Conservation (phyloP, 2,113 vertebrate genomes). For the Pterocles gutturalis region DNA sequence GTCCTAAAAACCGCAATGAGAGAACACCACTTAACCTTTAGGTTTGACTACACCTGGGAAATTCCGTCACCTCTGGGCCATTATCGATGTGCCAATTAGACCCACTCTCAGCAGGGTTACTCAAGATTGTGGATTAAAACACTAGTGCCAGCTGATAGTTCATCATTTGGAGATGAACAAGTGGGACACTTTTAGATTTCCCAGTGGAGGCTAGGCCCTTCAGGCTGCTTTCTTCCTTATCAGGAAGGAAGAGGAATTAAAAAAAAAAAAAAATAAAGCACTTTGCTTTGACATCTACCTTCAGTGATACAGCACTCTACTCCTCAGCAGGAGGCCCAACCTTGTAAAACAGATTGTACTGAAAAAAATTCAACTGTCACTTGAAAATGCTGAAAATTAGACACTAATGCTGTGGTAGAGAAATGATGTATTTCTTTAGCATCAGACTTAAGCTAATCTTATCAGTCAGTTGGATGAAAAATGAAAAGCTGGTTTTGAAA, state of each 20-base stretch:
- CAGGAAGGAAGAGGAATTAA: background rate
- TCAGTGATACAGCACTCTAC: slow-evolving; percentile 7
- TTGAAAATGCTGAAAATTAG: slow-evolving; percentile 21
- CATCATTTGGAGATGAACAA: slow-evolving; percentile 30
- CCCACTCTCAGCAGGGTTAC: background rate
- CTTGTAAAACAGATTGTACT: background rate
- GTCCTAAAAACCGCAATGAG: slow-evolving; percentile 1
- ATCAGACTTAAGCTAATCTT: background rate
- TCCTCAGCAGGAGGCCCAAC: slow-evolving; percentile 31
- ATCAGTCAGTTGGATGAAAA: background rate
- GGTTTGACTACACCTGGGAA: background rate
- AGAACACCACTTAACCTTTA: slow-evolving; percentile 45
- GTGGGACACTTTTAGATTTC: slow-evolving; percentile 44
- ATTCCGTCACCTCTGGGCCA: slow-evolving; percentile 1
- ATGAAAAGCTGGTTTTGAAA: background rate
- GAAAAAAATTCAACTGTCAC: background rate
- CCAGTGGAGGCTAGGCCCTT: slow-evolving; percentile 23
- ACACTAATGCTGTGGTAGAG: background rate
- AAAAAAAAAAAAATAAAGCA: background rate
- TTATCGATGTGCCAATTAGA: background rate
- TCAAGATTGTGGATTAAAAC: background rate
- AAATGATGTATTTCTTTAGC: background rate
- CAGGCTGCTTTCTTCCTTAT: slow-evolving; percentile 14
- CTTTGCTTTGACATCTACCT: slow-evolving; percentile 17
- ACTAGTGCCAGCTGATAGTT: slow-evolving; percentile 28